Evolutionary conservation across 30 jellyfish, hydroid and myxozoan species (phyloP).

Genomic region (Phacellophora camtschatica): DNA sequence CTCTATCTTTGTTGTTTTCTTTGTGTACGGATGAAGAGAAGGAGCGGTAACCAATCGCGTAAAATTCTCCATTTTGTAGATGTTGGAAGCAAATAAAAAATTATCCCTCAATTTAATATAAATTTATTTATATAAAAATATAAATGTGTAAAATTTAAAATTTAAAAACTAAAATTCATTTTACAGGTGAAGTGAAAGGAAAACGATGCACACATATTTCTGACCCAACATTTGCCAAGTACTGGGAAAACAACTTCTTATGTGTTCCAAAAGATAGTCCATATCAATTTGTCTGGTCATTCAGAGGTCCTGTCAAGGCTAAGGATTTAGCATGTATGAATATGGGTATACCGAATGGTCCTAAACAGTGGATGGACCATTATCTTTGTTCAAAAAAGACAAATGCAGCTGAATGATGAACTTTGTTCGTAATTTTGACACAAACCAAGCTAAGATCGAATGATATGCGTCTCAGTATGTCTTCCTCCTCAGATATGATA

Average conservation of each 20-base stretch:
- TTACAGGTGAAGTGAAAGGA: slow-evolving; percentile 32
- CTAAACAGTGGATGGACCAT: slow-evolving; percentile 65
- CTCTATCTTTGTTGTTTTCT: too few relatives aligned
- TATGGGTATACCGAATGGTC: slow-evolving; percentile 78
- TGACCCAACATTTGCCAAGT: slow-evolving; percentile 63
- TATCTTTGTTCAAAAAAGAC: slow-evolving; percentile 58
- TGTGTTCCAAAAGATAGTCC: slow-evolving; percentile 79
- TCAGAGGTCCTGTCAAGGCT: slow-evolving; percentile 52
- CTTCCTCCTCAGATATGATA: too few relatives aligned
- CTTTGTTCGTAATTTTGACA: neutral
- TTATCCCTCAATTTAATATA: neutral
- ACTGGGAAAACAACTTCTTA: slow-evolving; percentile 72
- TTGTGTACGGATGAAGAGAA: too few relatives aligned
- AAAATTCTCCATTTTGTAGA: too few relatives aligned
- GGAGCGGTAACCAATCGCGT: too few relatives aligned
- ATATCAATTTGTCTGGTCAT: slow-evolving; percentile 79
- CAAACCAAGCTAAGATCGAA: neutral
- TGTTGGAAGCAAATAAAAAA: neutral
- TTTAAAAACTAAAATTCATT: neutral
- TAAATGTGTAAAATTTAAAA: neutral
- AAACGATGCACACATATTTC: slow-evolving; percentile 63
- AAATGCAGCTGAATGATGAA: neutral
- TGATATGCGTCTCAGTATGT: neutral
- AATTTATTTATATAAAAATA: too few relatives aligned
- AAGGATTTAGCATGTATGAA: slow-evolving; percentile 40